Base-by-base conservation (phyloP, 2,888 invertebrate species). In the Tanaodytes sp. region DNA sequence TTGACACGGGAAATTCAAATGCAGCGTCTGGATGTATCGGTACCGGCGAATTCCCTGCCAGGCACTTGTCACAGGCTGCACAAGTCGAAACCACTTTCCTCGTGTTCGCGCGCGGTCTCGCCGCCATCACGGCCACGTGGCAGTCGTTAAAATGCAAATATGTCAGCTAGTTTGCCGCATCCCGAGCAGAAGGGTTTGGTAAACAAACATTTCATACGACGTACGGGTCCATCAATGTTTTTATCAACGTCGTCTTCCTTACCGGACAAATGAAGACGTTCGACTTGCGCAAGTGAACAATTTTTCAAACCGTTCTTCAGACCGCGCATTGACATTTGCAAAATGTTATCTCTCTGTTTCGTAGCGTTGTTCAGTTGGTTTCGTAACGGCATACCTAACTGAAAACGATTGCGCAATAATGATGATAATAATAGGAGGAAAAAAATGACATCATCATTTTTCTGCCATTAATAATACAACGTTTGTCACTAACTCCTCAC, bases 21-120 rank as follows among this genome's bases (percentile, higher is more conserved):
- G 58, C 39, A 70, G 37, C 27, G 55, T 55, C 36, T 57, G 65
- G 55, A 55, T 70, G 49, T 42, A 27, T 33, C 4, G 42, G 46
- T 31, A 57, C 57, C 49, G 54, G 49, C 57, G 45, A 54, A 61
- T 70, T 54, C 61, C 58, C 46, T 48, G 61, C 70, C 43, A 65
- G 70, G 49, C 64, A 64, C 69, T 69, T 69, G 64, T 64, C 73
- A 66, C 61, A 62, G 66, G 54, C 59, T 59, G 42, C 64, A 71
- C 66, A 69, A 75, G 75, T 73, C 58, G 75, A 72, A 72, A 65
- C 73, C 73, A 75, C 75, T 76, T 75, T 68, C 69, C 63, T 63
- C 62, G 67, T 54, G 54, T 54, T 39, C 16, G 23, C 43, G 46
- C 46, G n/a, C n/a, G n/a, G n/a, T n/a, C n/a, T 64, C 66, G 57